Percentiles rank a stretch among this genome's conserved stretches.
These are phyloP conservation scores for Phyllotreta striolata DNA, from an alignment of 2,888 invertebrate species.

Conservation along the genomic window DNA sequence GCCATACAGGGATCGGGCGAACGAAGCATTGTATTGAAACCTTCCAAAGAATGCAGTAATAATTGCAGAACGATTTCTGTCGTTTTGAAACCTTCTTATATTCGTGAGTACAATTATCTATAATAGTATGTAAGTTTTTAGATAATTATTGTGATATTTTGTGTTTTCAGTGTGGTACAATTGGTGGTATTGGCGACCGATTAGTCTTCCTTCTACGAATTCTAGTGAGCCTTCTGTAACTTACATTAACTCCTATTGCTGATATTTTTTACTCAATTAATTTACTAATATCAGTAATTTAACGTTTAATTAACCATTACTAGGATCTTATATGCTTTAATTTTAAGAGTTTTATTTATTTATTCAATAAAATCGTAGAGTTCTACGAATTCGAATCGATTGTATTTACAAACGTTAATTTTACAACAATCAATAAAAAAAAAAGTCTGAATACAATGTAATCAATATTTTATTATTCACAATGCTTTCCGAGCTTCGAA, in stretches of 20 bases:
- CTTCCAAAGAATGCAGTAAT: constrained; percentile 78
- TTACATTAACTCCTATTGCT: constrained; percentile 76
- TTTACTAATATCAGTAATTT: constrained; percentile 10
- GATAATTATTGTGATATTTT: no score
- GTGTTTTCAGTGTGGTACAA: constrained; percentile 81
- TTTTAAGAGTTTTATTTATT: no score
- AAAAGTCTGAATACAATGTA: constrained; percentile 29
- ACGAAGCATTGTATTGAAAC: constrained; percentile 75
- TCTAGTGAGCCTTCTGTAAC: constrained; percentile 70
- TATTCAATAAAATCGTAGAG: no score
- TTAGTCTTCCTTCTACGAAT: constrained; percentile 68
- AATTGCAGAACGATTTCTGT: constrained; percentile 77
- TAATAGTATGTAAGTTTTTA: no score
- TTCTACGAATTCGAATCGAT: no score
- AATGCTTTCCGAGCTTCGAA: constrained; percentile 3
- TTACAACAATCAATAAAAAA: constrained; percentile 3
- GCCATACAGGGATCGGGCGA: constrained; percentile 77
- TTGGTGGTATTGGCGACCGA: constrained; percentile 84
- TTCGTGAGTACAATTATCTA: constrained; percentile 71
- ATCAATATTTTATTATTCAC: constrained; percentile 9
- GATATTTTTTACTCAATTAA: constrained; percentile 21
- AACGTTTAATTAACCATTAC: not conserved
- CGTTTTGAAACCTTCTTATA: constrained; percentile 74
- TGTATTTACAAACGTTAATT: no score
- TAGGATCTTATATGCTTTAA: no score